A percentile compares a stretch with the other conserved stretches of the same genome.
phyloP scores from a whole-genome alignment of 2,888 invertebrate species.

The Agrotis puta region DNA sequence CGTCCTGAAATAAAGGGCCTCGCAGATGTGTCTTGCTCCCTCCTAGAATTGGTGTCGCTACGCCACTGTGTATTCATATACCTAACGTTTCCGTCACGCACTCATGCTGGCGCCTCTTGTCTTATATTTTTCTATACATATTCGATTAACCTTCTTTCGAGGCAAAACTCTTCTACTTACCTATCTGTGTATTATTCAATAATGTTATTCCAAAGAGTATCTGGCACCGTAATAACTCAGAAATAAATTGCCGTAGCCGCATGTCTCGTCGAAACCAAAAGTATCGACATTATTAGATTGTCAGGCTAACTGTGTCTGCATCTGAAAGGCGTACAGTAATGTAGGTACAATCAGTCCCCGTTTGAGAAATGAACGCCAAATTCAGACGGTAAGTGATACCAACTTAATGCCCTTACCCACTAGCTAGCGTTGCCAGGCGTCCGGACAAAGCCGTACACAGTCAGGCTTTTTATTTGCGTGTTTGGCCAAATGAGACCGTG shows the following conservation, averaged over 20 bases:
- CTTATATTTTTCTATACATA: background rate
- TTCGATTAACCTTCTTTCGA: background rate
- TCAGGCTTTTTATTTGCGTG: too few species aligned
- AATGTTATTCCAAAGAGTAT: slow-evolving; percentile 1
- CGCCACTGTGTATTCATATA: too few species aligned
- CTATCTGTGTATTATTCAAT: background rate
- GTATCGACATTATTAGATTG: slow-evolving; percentile 47
- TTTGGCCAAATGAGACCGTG: too few species aligned
- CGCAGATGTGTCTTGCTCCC: too few species aligned
- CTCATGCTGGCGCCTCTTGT: too few species aligned
- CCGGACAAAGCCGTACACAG: too few species aligned
- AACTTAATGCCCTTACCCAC: background rate
- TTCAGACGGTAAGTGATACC: slow-evolving; percentile 35
- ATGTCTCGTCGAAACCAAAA: slow-evolving; percentile 20
- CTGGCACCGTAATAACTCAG: background rate
- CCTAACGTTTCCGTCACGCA: too few species aligned
- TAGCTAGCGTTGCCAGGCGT: too few species aligned
- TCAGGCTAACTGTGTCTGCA: slow-evolving; percentile 15
- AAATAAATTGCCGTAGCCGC: slow-evolving; percentile 36
- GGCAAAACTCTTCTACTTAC: background rate
- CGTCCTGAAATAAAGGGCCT: too few species aligned
- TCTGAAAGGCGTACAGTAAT: slow-evolving; percentile 27
- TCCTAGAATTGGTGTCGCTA: too few species aligned
- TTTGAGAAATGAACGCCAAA: slow-evolving; percentile 43
- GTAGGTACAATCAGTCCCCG: slow-evolving; percentile 35